These are phyloP conservation scores for Diachrysia chrysitis DNA, from an alignment of 2,888 invertebrate genomes.

Conservation along the genomic window DNA sequence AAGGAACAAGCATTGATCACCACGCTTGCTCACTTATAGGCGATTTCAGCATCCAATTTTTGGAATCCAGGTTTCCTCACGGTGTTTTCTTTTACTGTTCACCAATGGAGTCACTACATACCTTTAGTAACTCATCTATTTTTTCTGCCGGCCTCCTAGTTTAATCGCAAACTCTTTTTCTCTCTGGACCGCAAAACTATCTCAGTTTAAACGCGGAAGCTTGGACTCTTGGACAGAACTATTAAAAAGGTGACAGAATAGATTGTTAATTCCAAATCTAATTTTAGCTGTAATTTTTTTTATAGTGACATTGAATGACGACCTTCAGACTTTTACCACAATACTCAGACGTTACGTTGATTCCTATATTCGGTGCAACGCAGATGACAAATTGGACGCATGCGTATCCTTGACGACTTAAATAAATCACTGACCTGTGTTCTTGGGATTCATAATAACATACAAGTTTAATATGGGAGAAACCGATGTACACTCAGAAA, in stretches of 20 bases:
- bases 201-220: neutral
- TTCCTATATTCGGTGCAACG: slow-evolving; percentile 9
- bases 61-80: too few species aligned
- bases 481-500: neutral
- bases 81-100: too few species aligned
- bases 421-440: neutral
- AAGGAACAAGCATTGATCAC: too few species aligned
- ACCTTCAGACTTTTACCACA: slow-evolving; percentile 38
- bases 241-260: neutral
- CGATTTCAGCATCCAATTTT: too few species aligned
- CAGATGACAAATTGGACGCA: slow-evolving; percentile 8
- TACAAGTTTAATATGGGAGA: neutral
- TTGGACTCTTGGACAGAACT: neutral
- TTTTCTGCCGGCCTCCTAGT: neutral
- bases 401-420: neutral
- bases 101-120: too few species aligned
- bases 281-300: slow-evolving; percentile 32
- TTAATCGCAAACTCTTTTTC: neutral
- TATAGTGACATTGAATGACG: slow-evolving; percentile 19
- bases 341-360: slow-evolving; percentile 12
- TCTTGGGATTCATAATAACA: neutral
- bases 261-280: slow-evolving; percentile 13
- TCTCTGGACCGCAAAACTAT: neutral
- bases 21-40: too few species aligned
- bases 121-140: too few species aligned